These are phyloP conservation scores for Daboia siamensis DNA, from an alignment of 2,113 vertebrate species.

Conservation along the genomic window DNA sequence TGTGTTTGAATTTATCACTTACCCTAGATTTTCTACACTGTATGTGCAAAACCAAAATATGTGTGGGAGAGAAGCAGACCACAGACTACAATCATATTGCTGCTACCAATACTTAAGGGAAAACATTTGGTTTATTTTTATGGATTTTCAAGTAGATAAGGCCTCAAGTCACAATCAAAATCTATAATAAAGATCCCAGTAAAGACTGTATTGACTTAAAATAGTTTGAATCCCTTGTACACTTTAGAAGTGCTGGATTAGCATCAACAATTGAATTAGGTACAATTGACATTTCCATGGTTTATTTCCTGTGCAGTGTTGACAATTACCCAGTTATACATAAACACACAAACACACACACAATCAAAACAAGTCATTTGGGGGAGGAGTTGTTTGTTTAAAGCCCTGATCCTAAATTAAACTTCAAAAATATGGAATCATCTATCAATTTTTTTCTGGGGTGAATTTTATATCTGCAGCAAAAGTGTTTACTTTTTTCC, in stretches of 20 bases:
- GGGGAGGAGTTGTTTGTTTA: neutral
- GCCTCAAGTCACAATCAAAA: constrained; percentile 33
- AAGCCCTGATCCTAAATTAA: neutral
- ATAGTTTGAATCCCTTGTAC: constrained; percentile 26
- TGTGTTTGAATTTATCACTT: neutral
- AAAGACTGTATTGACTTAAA: constrained; percentile 42
- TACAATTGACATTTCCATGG: constrained; percentile 21
- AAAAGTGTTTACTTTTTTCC: no score
- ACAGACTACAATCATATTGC: neutral
- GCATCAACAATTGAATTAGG: constrained; percentile 32
- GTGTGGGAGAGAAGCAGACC: no score
- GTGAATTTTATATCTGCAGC: neutral
- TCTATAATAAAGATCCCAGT: constrained; percentile 26
- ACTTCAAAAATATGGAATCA: neutral
- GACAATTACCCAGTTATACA: constrained; percentile 3
- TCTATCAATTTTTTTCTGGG: neutral
- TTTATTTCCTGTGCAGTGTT: constrained; percentile 20
- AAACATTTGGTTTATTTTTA: constrained; percentile 18
- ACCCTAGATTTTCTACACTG: neutral
- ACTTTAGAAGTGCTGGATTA: constrained; percentile 37
- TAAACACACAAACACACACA: neutral
- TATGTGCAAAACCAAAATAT: neutral
- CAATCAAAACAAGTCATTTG: neutral
- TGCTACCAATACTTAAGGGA: constrained; percentile 3
- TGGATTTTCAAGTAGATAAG: constrained; percentile 36